Evolutionary conservation across 2,888 invertebrate species (phyloP).

Genomic region (Oxyteleia sp.): DNA sequence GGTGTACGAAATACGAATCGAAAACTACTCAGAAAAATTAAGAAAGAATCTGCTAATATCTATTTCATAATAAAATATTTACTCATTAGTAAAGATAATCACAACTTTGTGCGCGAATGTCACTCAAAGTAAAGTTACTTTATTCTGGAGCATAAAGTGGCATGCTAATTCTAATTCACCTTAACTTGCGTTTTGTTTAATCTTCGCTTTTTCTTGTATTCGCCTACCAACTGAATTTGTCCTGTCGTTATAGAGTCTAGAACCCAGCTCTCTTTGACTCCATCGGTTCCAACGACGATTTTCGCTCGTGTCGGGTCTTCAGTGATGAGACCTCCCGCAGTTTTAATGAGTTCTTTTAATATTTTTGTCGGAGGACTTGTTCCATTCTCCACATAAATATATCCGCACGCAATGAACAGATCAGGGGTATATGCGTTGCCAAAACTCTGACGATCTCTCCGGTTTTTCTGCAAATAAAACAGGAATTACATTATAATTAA

Average conservation of each 20-base stretch:
- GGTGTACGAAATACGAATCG: no score
- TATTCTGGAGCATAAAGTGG: no score
- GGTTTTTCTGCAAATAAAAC: conserved; percentile 90
- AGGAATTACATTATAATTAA: no score
- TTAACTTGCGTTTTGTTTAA: no score
- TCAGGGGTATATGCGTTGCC: conserved; percentile 89
- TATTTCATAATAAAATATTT: no score
- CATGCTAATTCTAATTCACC: no score
- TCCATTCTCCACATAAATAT: conserved; percentile 89
- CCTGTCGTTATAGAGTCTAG: conserved; percentile 90
- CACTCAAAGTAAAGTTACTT: no score
- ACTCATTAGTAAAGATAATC: no score
- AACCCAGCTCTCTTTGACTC: conserved; percentile 90
- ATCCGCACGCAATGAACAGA: conserved; percentile 89
- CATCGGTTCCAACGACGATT: conserved; percentile 89
- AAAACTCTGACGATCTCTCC: conserved; percentile 90
- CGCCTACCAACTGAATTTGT: conserved; percentile 87
- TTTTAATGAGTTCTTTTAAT: conserved; percentile 89
- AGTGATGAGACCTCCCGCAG: conserved; percentile 89
- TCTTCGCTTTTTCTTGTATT: conserved; percentile 85
- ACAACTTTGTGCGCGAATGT: no score
- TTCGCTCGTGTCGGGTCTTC: conserved; percentile 88
- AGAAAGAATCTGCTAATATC: no score
- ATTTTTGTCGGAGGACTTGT: conserved; percentile 88
- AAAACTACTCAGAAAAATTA: no score